Conservation (phyloP, 2,113 vertebrate genomes). For the Thermophis baileyi region DNA sequence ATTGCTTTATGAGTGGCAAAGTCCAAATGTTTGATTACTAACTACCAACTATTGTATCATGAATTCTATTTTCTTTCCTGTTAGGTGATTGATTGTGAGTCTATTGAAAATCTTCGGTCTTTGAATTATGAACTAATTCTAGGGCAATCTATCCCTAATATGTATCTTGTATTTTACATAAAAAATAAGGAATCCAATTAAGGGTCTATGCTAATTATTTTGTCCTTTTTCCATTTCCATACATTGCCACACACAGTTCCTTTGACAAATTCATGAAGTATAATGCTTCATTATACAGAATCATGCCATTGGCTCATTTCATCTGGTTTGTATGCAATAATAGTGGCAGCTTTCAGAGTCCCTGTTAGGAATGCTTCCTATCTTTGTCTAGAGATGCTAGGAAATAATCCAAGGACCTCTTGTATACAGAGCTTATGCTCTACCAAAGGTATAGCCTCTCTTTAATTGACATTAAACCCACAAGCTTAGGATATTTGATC, state of each 20-base stretch:
- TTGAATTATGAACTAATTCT: background rate
- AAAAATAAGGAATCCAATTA: too few relatives aligned
- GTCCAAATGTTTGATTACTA: background rate
- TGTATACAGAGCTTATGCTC: background rate
- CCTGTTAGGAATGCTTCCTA: background rate
- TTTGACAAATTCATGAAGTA: background rate
- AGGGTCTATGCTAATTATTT: background rate
- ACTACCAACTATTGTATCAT: background rate
- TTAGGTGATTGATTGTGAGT: background rate
- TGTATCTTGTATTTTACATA: background rate
- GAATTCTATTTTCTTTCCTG: background rate
- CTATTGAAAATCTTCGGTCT: background rate
- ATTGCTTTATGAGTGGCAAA: background rate
- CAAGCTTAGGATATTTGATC: background rate
- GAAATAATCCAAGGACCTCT: background rate
- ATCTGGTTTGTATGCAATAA: background rate
- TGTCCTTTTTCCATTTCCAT: background rate
- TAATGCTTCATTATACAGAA: background rate
- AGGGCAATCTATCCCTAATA: background rate
- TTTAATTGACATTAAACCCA: background rate
- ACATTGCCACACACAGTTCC: background rate
- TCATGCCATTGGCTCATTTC: background rate
- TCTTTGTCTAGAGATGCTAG: background rate
- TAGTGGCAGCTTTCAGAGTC: background rate
- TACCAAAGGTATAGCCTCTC: background rate